phyloP scores from a whole-genome alignment of 2,797 vertebrate genomes.

The Trichosurus vulpecula region DNA sequence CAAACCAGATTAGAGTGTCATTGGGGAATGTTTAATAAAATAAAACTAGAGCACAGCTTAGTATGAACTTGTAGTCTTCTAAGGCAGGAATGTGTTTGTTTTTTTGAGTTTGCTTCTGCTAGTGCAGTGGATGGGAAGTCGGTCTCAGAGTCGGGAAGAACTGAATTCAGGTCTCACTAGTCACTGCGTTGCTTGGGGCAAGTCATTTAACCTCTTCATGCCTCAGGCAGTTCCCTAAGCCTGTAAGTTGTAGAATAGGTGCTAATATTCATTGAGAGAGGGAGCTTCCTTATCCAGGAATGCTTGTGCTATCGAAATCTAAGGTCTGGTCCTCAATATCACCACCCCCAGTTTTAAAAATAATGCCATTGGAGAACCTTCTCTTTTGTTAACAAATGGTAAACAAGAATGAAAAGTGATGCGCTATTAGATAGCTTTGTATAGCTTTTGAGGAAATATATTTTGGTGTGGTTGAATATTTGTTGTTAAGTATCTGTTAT shows the following conservation, averaged over 20 bases:
- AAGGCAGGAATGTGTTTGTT: not conserved
- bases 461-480: not conserved
- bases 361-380: not conserved
- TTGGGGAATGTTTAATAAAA: slow-evolving; percentile 43
- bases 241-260: not conserved
- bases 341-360: not conserved
- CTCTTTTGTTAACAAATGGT: not conserved
- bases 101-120: not conserved
- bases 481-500: not conserved
- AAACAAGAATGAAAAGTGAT: not conserved
- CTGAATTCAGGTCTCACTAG: not conserved
- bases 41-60: not conserved
- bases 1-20: not conserved
- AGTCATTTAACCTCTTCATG: not conserved
- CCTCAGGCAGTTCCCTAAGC: not conserved
- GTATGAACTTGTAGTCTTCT: not conserved
- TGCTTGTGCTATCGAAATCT: not conserved
- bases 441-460: not conserved
- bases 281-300: not conserved
- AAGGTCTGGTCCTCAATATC: not conserved
- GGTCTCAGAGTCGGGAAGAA: not conserved
- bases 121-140: not conserved
- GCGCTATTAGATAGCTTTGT: not conserved
- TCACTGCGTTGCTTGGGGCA: not conserved
- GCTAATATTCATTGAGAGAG: not conserved